These are phyloP conservation scores for Xestia sexstrigata DNA, from an alignment of 2,888 invertebrate genomes.

Conservation along the genomic window DNA sequence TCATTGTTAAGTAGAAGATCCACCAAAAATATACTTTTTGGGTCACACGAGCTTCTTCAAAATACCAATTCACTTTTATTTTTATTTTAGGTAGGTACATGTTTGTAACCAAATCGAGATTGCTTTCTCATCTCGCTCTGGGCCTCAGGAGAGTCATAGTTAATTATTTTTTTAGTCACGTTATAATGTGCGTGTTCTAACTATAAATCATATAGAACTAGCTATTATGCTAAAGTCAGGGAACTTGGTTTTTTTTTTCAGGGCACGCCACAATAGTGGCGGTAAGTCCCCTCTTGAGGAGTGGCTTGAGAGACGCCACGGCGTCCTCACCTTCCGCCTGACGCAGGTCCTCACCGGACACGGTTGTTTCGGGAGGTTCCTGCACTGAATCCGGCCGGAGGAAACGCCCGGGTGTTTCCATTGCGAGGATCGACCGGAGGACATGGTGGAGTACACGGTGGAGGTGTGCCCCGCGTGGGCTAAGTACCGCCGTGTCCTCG, in stretches of 20 bases:
- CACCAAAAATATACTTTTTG: not conserved
- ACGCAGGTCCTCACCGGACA: too few species aligned
- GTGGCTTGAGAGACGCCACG: too few species aligned
- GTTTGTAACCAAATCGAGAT: conserved; percentile 31
- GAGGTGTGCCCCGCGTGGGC: too few species aligned
- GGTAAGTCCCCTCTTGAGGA: too few species aligned
- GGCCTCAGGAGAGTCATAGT: conserved; percentile 7
- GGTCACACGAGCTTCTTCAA: not conserved
- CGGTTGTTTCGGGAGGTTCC: too few species aligned
- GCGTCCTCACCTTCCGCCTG: too few species aligned
- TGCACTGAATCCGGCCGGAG: too few species aligned
- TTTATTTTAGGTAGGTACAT: not conserved
- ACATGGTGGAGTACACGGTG: too few species aligned
- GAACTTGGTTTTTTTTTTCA: not conserved
- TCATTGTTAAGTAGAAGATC: not conserved
- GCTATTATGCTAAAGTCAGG: not conserved
- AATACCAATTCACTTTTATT: not conserved
- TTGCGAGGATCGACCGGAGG: too few species aligned
- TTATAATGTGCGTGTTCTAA: conserved; percentile 1
- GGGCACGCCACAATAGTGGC: too few species aligned
- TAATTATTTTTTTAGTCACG: conserved; percentile 28
- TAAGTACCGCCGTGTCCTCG: too few species aligned
- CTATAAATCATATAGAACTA: not conserved
- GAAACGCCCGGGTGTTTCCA: too few species aligned
- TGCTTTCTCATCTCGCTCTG: conserved; percentile 20